Base-by-base conservation (phyloP, 2,113 vertebrate species). In the Ardeotis arabs region DNA sequence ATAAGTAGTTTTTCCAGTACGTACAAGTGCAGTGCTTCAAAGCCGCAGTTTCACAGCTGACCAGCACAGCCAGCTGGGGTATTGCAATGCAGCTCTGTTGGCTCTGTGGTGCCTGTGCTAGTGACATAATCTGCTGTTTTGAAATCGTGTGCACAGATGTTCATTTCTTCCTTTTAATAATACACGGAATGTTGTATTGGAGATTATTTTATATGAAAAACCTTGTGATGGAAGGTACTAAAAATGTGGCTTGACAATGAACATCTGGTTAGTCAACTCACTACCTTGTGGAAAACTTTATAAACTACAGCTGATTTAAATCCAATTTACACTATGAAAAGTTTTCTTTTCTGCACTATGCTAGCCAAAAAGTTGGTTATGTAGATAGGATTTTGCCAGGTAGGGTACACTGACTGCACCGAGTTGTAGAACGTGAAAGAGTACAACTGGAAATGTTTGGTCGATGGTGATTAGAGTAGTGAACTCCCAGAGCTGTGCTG, bases 101-200 rank as follows among this genome's bases (percentile, higher is more conserved):
- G 60, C 47, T 27, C 64, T 70, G 55, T 62, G 47, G 47, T 84
- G 64, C 80, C 75, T 31, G 67, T 13, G 23, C 64, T 29, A 49
- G 77, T 94, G 89, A 81, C 77, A 87, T 84, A 84, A 95, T 87
- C 64, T 67, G 28, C 91, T 92, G 56, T 27, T 95, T 70, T 12
- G 20, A 92, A 73, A 81, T 68, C 17, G 33, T 75, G 69, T 87
- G 91, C 87, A 72, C 87, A 95, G 95, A 96, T 95, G 91, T 92
- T 93, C 0, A 4, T 63, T 84, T 92, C 66, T 92, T 90, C 80
- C 44, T 78, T 44, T 90, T 47, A 70, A 59, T 87, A 94, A 66
- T 37, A 80, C 6, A 23, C 63, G 17, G 55, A 84, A 90, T 45
- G 17, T 33, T 76, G 28, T 45, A 31, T 68, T 23, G 45, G 33